Evolutionary conservation across 2,113 vertebrate genomes (phyloP).

Genomic region (Coptodon bakossiorum): DNA sequence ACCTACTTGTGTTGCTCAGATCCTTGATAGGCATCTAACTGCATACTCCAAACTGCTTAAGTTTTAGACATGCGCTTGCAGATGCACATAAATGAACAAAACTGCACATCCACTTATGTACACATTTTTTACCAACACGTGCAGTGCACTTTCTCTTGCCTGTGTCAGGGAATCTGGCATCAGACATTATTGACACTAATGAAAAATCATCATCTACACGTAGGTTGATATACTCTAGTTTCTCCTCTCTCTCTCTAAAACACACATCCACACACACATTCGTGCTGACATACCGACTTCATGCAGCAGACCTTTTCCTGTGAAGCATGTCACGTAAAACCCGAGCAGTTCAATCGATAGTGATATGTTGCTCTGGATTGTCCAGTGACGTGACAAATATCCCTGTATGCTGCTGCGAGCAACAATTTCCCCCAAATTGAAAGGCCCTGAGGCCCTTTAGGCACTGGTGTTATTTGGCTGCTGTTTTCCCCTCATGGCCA

Average conservation of each 20-base stretch:
- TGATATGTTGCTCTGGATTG: constrained; percentile 44
- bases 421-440: constrained; percentile 65
- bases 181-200: constrained; percentile 38
- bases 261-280: background rate
- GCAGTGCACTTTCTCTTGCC: background rate
- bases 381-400: constrained; percentile 54
- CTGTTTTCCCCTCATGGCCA: constrained; percentile 56
- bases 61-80: background rate
- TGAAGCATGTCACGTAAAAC: constrained; percentile 11
- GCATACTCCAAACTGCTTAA: background rate
- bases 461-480: constrained; percentile 57
- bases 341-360: constrained; percentile 26
- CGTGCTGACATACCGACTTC: background rate
- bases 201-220: constrained; percentile 31
- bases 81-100: background rate
- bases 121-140: background rate
- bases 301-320: background rate
- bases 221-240: background rate
- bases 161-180: constrained; percentile 1
- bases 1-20: constrained; percentile 33
- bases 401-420: constrained; percentile 30
- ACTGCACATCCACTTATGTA: background rate
- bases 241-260: background rate
- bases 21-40: constrained; percentile 11
- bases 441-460: constrained; percentile 47